Base-by-base conservation (phyloP, 2,113 vertebrate genomes). In the Sigmodon hispidus region DNA sequence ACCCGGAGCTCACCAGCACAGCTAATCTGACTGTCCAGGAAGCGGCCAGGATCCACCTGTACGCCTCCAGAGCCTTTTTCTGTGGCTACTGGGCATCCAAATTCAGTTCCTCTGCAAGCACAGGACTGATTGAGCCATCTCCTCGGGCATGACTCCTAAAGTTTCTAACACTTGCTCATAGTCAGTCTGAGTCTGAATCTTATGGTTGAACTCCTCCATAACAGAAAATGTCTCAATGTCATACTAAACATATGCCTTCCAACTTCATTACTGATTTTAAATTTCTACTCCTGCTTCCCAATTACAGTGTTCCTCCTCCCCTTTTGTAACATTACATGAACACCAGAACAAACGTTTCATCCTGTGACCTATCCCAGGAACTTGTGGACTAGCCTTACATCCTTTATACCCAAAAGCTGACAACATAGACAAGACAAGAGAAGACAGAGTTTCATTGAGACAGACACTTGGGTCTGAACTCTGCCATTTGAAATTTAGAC, bases 311-410 rank as follows among this genome's bases (percentile, higher is more conserved):
- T 98, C 98, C 97, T 97, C 96, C 97, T 36, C n/a, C 21, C 95
- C 87, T 76, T 95, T 61, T 94, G 96, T 70, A 98, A 98, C 98
- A 98, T 97, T 98, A 98, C 98, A 98, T 97, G 97, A 98, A 98
- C 98, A 97, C 97, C 98, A 98, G 98, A 98, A 98, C 98, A 97
- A 98, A 98, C 95, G 97, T 98, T 98, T 96, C 97, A 93, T 96
- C 98, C 94, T 98, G 98, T 99, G 98, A 98, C 98, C 93, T 98
- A 98, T 98, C 98, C 98, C 98, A 98, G 98, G 98, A 90, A 97
- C 97, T 26, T 85, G 96, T 85, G 95, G 93, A 95, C 95, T 95
- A 76, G 96, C 85, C 90, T 94, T 97, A 72, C 43, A 0, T 93
- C 97, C 95, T 97, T 97, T 97, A 97, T 26, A 93, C 93, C 90